Percentiles rank a stretch among this genome's conserved stretches.
Conservation (phyloP, 2,797 vertebrate species). For the Podarcis lilfordi region DNA sequence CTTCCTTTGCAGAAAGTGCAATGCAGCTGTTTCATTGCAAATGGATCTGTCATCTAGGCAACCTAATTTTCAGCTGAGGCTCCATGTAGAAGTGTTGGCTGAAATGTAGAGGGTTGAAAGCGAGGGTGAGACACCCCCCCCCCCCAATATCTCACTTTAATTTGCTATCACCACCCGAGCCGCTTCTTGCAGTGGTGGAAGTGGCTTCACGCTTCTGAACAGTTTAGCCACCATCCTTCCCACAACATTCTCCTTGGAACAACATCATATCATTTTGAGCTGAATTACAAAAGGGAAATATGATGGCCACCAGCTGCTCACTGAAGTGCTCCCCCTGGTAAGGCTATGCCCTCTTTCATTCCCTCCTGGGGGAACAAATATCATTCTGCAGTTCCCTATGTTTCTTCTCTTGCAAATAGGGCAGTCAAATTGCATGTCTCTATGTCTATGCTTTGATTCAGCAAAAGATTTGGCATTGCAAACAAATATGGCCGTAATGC, state of each 20-base stretch:
- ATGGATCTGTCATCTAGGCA: background rate
- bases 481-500: background rate
- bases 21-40: constrained; percentile 2
- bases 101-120: background rate
- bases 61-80: background rate
- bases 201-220: background rate
- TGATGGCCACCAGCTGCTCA: background rate
- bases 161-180: background rate
- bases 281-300: background rate
- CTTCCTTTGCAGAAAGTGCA: constrained; percentile 18
- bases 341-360: background rate
- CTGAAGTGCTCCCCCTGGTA: no score
- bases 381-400: background rate
- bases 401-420: background rate
- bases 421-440: background rate
- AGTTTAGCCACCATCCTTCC: background rate
- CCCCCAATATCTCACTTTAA: background rate
- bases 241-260: background rate
- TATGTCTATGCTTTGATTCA: background rate
- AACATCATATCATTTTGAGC: background rate
- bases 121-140: no score
- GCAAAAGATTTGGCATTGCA: background rate
- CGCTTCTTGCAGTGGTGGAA: background rate
- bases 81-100: background rate
- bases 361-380: no score